Percentiles rank a stretch among this genome's conserved stretches.
phyloP scores from a whole-genome alignment of 2,113 vertebrate species.

The Chamaetylas fuelleborni region DNA sequence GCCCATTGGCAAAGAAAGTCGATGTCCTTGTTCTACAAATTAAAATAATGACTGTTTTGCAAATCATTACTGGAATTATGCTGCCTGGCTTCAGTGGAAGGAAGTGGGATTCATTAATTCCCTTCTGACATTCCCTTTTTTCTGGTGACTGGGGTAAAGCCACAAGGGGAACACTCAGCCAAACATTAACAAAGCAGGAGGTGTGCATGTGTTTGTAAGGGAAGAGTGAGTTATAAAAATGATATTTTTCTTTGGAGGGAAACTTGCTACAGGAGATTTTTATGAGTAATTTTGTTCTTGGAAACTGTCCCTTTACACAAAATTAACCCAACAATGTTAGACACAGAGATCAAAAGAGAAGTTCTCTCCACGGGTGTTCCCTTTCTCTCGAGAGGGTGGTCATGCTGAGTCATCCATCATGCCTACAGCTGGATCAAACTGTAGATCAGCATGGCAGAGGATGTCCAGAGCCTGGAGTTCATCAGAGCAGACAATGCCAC shows the following conservation, averaged over 20 bases:
- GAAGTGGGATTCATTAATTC: neutral
- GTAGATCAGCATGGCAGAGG: neutral
- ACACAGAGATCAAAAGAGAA: neutral
- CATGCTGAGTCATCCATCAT: neutral
- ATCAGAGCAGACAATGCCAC: conserved; percentile 4
- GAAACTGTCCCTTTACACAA: neutral
- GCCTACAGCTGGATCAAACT: neutral
- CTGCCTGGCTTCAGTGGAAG: neutral
- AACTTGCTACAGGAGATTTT: neutral
- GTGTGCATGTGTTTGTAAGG: neutral
- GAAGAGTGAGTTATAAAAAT: conserved; percentile 5
- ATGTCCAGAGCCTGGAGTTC: conserved; percentile 8
- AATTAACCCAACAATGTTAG: neutral
- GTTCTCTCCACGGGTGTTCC: neutral
- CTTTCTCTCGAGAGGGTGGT: neutral
- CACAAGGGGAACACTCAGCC: neutral
- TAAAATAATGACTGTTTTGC: neutral
- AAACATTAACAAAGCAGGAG: conserved; percentile 35
- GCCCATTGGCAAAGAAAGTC: neutral
- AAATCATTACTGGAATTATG: conserved; percentile 11
- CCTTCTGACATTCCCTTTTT: conserved; percentile 27
- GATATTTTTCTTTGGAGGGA: neutral
- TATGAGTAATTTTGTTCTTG: neutral
- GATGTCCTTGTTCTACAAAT: neutral
- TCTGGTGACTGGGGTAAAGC: conserved; percentile 26